Evolutionary conservation across 2,797 vertebrate genomes (phyloP).

Genomic region (Tolypeutes matacus): DNA sequence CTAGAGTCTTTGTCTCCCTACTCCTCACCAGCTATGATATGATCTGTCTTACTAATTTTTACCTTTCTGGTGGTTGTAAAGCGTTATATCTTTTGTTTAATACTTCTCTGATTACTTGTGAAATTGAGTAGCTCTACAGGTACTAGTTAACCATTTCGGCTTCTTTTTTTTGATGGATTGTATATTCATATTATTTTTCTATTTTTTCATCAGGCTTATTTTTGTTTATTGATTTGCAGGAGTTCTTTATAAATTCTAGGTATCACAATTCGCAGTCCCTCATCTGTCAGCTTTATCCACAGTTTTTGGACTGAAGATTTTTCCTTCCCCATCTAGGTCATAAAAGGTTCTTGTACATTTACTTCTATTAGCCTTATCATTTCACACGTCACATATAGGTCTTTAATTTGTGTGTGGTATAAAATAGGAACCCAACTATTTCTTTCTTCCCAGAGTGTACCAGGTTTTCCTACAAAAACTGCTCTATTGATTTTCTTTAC

Average conservation of each 20-base stretch:
- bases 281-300: neutral
- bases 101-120: neutral
- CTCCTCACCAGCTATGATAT: neutral
- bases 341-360: neutral
- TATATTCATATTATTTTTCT: neutral
- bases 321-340: neutral
- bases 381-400: neutral
- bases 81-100: neutral
- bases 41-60: neutral
- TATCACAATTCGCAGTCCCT: neutral
- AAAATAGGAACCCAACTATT: neutral
- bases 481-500: neutral
- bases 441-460: neutral
- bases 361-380: neutral
- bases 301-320: neutral
- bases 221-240: neutral
- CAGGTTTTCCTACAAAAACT: neutral
- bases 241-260: neutral
- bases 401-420: neutral
- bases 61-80: neutral
- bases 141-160: neutral
- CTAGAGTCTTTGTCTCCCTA: neutral
- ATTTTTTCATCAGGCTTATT: neutral
- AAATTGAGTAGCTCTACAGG: neutral
- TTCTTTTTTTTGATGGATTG: neutral